Evolutionary conservation across 2,888 invertebrate genomes (phyloP).

Genomic region (Polymixis lichenea): DNA sequence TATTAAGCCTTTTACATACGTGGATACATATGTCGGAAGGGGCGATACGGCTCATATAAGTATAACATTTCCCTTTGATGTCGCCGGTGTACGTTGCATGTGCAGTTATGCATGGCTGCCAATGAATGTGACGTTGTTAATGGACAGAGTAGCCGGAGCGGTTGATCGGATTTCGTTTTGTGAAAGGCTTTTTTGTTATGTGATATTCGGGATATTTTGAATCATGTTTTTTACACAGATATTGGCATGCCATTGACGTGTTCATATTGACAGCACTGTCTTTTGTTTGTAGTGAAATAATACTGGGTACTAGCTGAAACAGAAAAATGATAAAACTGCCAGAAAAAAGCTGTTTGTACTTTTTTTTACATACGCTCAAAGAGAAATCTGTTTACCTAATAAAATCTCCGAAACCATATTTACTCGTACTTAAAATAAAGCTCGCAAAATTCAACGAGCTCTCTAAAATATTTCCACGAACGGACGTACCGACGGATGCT

Average conservation of each 20-base stretch:
- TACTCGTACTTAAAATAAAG: conserved; percentile 15
- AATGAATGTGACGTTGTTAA: conserved; percentile 31
- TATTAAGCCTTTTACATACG: conserved; percentile 10
- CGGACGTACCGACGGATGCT: conserved; percentile 43
- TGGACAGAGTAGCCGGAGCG: conserved; percentile 1
- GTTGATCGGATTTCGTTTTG: conserved; percentile 36
- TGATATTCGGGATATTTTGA: conserved; percentile 30
- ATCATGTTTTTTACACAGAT: conserved; percentile 1
- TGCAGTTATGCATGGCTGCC: conserved; percentile 37
- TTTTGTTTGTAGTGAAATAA: background rate
- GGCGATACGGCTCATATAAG: conserved; percentile 28
- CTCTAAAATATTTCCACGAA: conserved; percentile 41
- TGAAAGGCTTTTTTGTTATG: conserved; percentile 9
- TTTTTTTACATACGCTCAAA: background rate
- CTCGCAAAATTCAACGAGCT: conserved; percentile 33
- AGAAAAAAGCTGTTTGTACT: background rate
- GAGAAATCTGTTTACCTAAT: conserved; percentile 2
- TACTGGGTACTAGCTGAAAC: background rate
- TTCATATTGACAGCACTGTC: background rate
- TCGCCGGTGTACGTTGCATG: conserved; percentile 12
- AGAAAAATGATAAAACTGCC: background rate
- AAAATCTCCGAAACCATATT: conserved; percentile 27
- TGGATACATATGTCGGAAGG: conserved; percentile 3
- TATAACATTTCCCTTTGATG: conserved; percentile 54
- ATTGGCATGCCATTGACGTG: background rate